phyloP scores from a whole-genome alignment of 2,888 invertebrate species.

The Calliphora vomitoria region DNA sequence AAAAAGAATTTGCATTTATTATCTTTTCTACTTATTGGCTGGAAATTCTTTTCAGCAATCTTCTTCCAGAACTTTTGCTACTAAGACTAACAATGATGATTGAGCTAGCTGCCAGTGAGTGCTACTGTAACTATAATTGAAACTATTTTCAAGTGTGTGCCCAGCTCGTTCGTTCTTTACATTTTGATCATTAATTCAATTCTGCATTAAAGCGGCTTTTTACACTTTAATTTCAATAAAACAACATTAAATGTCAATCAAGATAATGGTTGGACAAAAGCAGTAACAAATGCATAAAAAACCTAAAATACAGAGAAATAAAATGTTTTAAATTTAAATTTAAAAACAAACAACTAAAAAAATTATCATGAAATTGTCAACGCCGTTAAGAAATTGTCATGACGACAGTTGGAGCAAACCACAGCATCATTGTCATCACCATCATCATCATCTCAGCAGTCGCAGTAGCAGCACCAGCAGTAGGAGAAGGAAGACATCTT shows the following conservation, averaged over 20 bases:
- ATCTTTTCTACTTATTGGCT: conserved; percentile 62
- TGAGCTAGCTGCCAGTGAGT: conserved; percentile 24
- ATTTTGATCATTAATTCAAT: conserved; percentile 58
- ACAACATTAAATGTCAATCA: conserved; percentile 80
- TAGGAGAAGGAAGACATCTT: too few relatives aligned
- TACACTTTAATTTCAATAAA: conserved; percentile 78
- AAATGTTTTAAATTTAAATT: conserved; percentile 55
- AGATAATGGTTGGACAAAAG: conserved; percentile 76
- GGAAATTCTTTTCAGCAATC: conserved; percentile 52
- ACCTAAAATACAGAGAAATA: conserved; percentile 11
- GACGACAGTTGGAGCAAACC: conserved; percentile 31
- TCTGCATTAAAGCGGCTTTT: conserved; percentile 66
- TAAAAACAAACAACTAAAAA: conserved; percentile 16
- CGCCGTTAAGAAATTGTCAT: conserved; percentile 67
- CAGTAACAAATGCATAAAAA: conserved; percentile 18
- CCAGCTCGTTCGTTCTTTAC: conserved; percentile 11
- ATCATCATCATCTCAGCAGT: conserved; percentile 19
- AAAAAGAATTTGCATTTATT: conserved; percentile 63
- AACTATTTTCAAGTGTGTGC: conserved; percentile 55
- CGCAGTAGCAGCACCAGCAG: not conserved
- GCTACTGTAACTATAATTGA: conserved; percentile 53
- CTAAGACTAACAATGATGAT: conserved; percentile 38
- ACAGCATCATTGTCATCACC: conserved; percentile 43
- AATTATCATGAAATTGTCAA: conserved; percentile 68
- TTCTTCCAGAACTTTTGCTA: conserved; percentile 1